Base-by-base conservation (phyloP, 2,888 invertebrate species). In the Machimus atricapillus region DNA sequence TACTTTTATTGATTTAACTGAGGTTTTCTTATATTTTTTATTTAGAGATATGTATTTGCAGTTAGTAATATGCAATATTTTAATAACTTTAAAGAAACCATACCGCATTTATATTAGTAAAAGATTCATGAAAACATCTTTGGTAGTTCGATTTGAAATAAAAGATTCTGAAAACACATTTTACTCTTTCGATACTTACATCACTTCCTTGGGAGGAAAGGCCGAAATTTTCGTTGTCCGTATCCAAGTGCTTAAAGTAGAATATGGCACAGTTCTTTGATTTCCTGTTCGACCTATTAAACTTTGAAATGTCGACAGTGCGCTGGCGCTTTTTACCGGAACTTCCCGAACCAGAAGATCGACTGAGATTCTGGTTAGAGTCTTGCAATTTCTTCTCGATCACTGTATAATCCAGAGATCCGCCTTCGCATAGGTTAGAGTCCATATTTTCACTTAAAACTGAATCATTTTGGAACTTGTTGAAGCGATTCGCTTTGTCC, bases 211-310 rank as follows among this genome's bases (percentile, higher is more conserved):
- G 89, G 90, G 92, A 89, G 90, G 92, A 89, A 89, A 91, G 88
- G 87, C 90, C 90, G 91, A 94, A 93, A 90, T 96, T 91, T 91
- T 97, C 97, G 14, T 96, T 96, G 91, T 97, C 97, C 16, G 97
- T 97, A 91, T 97, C 97, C 92, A 95, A 94, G 92, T 97, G 97
- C 92, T 95, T 96, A 92, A 97, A 97, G 93, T 97, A 97, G 92
- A 96, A 97, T 88, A 95, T 97, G 89, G 95, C 97, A 91, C 95
- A 94, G 91, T 97, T 97, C 92, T 96, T 96, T 23, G 96, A 96
- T 92, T 95, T 96, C 89, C 96, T 94, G 92, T 96, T 96, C 12
- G 96, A 95, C 90, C 96, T 94, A 91, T 95, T 95, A 91, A 94
- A 95, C 91, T 94, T 94, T 58, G 95, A 94, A 56, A 94, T 93